Conservation (phyloP, 2,888 invertebrate genomes). For the Phymatocera aterrima region DNA sequence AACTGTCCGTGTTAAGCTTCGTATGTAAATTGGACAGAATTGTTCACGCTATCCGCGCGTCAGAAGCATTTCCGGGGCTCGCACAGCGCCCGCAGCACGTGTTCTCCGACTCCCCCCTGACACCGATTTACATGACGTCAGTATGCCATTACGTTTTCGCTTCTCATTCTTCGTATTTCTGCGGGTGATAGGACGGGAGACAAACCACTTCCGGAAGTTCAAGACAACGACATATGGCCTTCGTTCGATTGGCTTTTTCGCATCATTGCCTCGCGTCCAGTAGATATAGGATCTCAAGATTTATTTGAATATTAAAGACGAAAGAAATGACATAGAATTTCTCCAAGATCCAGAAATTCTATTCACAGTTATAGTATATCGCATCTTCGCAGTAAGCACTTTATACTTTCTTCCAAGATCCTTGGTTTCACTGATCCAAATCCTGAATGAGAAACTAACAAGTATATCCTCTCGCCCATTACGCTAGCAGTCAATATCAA, state of each 20-base stretch:
- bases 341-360: background rate
- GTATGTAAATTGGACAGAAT: conserved; percentile 5
- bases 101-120: conserved; percentile 8
- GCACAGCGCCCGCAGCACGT: background rate
- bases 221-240: conserved; percentile 37
- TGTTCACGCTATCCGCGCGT: background rate
- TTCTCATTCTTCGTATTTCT: conserved; percentile 13
- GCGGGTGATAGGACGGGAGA: conserved; percentile 7
- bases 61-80: conserved; percentile 31
- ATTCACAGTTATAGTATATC: too few relatives aligned
- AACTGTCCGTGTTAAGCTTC: background rate
- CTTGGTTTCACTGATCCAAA: too few relatives aligned
- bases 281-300: background rate
- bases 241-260: conserved; percentile 34
- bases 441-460: too few relatives aligned
- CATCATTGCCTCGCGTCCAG: background rate
- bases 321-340: background rate
- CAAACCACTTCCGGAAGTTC: conserved; percentile 29
- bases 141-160: conserved; percentile 37
- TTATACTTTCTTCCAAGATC: too few relatives aligned
- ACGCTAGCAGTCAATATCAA: too few relatives aligned
- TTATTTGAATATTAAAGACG: background rate
- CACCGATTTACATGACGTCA: conserved; percentile 39
- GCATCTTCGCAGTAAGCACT: too few relatives aligned
- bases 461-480: too few relatives aligned